Conservation (phyloP, 2,797 vertebrate species). For the Brachyalestes nurse region DNA sequence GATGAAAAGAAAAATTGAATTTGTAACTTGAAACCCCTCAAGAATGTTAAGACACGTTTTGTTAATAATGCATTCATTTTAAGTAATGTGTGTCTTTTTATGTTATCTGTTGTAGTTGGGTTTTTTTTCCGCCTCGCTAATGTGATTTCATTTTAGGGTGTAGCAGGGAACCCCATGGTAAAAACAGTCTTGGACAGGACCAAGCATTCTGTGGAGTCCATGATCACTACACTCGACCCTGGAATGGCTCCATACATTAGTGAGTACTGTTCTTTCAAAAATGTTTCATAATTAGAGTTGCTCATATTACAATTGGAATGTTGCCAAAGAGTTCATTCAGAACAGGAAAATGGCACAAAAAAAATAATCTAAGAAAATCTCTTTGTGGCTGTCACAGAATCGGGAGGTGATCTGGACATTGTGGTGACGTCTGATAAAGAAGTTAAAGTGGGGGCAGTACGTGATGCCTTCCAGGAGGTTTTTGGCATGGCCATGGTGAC, state of each 20-base stretch:
- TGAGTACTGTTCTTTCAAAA: slow-evolving; percentile 69
- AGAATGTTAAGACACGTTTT: not conserved
- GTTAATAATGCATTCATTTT: not conserved
- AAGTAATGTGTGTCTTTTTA: not conserved
- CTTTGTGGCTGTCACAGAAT: slow-evolving; percentile 76
- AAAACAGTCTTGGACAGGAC: slow-evolving; percentile 95
- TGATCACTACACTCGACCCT: slow-evolving; percentile 97
- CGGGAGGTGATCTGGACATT: slow-evolving; percentile 92
- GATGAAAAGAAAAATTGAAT: not conserved
- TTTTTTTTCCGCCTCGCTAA: not conserved
- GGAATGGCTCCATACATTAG: slow-evolving; percentile 98
- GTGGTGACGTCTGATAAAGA: slow-evolving; percentile 94
- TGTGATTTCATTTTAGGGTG: slow-evolving; percentile 79
- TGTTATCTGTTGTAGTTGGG: not conserved
- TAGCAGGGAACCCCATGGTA: slow-evolving; percentile 91
- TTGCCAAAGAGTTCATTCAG: not conserved
- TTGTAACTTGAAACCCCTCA: not conserved
- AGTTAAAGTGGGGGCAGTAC: slow-evolving; percentile 86
- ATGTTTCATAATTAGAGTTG: not conserved
- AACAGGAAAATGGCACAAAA: not conserved
- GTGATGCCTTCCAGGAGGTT: slow-evolving; percentile 95
- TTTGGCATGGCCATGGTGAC: slow-evolving; percentile 94
- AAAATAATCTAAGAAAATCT: not conserved
- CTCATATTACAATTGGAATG: not conserved
- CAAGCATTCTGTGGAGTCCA: slow-evolving; percentile 93